Evolutionary conservation across 2,797 vertebrate species (phyloP), one percentile per base, ranked within the genome.

Genomic region (Lagocephalus sceleratus): DNA sequence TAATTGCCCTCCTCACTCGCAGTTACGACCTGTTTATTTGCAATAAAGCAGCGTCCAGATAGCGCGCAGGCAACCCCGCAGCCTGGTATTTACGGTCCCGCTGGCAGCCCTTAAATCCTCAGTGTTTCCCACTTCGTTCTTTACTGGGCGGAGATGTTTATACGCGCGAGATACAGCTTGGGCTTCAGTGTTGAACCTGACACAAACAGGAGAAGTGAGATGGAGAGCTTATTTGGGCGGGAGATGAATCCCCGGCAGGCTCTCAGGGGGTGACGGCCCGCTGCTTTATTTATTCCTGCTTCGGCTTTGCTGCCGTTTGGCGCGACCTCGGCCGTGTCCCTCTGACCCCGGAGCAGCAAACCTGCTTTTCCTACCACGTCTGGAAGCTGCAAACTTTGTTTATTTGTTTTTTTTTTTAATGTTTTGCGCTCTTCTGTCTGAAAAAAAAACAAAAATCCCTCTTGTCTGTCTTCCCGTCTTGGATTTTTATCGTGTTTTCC

Each of bases 161-260:
- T 35, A 35, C 32, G 4, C 14, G 32, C 11, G 64, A 38, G 39
- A 44, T n/a, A 20, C 20, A 38, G 66, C 61, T 62, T 23, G 49
- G 38, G 70, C n/a, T n/a, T n/a, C 73, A 51, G 53, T 45, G 39
- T 42, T 69, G 45, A 66, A 61, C 40, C 66, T 66, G 32, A 47
- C 42, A 44, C 22, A 51, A 51, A 69, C 25, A 38, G 32, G 20
- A 48, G 25, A 51, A 57, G 56, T 54, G 51, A 54, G 55, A 52
- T 35, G 49, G 44, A 63, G 54, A 8, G 2, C 20, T 51, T 44
- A 54, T 60, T 40, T 19, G 62, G 32, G 53, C 47, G 5, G 7
- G 55, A 71, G 49, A 55, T 57, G 48, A 46, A 62, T 55, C 72
- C 69, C 49, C 46, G 42, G 68, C 38, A 53, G 52, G 22, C 47